phyloP scores from a whole-genome alignment of 2,797 vertebrate genomes.

The Apogon talboti region DNA sequence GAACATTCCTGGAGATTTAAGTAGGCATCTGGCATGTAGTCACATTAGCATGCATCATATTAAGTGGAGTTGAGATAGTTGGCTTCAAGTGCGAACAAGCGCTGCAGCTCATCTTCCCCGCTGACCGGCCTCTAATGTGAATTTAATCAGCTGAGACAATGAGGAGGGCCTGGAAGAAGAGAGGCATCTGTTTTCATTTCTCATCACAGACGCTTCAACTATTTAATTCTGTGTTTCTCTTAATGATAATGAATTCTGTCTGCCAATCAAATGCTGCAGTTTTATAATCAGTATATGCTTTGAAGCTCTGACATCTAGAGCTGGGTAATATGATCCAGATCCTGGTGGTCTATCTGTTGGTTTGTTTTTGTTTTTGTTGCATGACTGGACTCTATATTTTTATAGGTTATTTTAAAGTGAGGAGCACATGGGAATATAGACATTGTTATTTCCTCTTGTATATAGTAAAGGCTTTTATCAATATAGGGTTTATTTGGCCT shows the following conservation, averaged over 20 bases:
- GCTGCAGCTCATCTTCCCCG: constrained; percentile 17
- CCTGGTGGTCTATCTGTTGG: too few relatives aligned
- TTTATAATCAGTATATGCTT: background rate
- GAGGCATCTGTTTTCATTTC: constrained; percentile 28
- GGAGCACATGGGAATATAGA: too few relatives aligned
- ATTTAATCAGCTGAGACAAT: constrained; percentile 32
- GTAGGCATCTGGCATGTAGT: background rate
- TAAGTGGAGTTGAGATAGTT: constrained; percentile 16
- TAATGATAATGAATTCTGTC: constrained; percentile 10
- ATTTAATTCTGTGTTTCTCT: constrained; percentile 8
- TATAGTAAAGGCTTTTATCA: too few relatives aligned
- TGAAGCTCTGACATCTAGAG: background rate
- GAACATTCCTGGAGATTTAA: constrained; percentile 7
- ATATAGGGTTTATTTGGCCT: too few relatives aligned
- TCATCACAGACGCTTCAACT: background rate
- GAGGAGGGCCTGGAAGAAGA: constrained; percentile 8
- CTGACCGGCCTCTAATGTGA: constrained; percentile 33
- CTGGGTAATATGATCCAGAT: too few relatives aligned
- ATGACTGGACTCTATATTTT: too few relatives aligned
- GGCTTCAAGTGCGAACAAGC: constrained; percentile 5
- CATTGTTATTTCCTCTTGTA: too few relatives aligned
- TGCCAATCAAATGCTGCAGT: background rate
- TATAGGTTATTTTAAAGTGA: too few relatives aligned
- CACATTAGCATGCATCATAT: constrained; percentile 20
- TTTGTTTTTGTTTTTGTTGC: too few relatives aligned